phyloP scores from a whole-genome alignment of 1,140 invertebrate genomes.

The Akabosia matsudoensis region DNA sequence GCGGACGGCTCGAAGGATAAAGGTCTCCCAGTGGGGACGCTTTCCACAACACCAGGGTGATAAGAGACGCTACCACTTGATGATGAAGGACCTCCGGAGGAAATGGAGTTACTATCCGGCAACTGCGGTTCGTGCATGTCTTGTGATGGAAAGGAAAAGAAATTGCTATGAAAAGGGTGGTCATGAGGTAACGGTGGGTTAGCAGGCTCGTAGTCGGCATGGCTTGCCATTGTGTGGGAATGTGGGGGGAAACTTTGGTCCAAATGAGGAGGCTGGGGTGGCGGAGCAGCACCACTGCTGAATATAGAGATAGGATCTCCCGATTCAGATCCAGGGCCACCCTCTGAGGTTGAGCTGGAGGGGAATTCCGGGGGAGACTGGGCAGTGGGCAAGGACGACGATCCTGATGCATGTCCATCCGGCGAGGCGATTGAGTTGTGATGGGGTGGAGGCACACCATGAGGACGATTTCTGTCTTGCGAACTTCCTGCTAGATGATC shows the following conservation, averaged over 20 bases:
- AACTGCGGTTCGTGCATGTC: background rate
- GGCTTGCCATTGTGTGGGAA: slow-evolving; percentile 39
- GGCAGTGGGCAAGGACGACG: background rate
- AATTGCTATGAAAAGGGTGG: slow-evolving; percentile 18
- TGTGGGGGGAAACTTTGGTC: slow-evolving; percentile 43
- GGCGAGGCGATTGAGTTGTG: background rate
- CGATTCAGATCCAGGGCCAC: background rate
- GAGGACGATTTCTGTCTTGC: background rate
- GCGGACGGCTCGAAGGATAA: background rate
- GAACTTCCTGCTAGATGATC: background rate
- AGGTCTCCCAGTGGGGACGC: background rate
- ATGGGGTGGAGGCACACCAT: background rate
- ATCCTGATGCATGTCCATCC: background rate
- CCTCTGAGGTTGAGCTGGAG: background rate
- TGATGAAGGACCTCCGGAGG: background rate
- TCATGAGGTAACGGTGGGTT: slow-evolving; percentile 45
- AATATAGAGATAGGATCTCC: background rate
- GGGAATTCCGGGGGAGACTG: background rate
- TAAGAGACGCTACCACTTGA: background rate
- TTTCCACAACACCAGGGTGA: background rate
- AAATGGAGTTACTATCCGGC: too few relatives aligned
- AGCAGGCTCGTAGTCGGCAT: slow-evolving; percentile 44
- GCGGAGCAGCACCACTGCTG: slow-evolving; percentile 32
- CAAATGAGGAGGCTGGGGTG: slow-evolving; percentile 37
- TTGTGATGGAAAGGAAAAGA: background rate